Percentiles rank a stretch among this genome's conserved stretches.
These are phyloP conservation scores for Percopsis omiscomaycus DNA, from an alignment of 2,797 vertebrate species.

Conservation along the genomic window DNA sequence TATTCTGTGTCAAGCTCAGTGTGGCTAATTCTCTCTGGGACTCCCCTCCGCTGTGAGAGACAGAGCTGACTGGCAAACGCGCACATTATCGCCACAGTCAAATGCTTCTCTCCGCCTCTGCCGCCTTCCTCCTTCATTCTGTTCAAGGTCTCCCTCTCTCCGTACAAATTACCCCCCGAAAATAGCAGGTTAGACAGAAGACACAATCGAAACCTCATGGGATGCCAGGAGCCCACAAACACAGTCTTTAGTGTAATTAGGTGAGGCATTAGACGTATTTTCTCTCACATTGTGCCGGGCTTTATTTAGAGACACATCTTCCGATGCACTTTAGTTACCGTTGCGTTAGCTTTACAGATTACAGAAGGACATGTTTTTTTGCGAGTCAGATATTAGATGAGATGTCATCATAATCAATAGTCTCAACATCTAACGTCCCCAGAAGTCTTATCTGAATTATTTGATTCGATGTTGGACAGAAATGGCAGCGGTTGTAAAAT, in stretches of 20 bases:
- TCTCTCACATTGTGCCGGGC: constrained; percentile 22
- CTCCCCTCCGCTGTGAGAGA: constrained; percentile 59
- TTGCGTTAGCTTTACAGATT: no score
- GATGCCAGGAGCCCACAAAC: constrained; percentile 22
- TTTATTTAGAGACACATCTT: constrained; percentile 26
- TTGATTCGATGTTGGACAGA: no score
- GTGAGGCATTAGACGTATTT: constrained; percentile 25
- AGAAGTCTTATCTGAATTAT: no score
- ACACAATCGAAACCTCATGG: constrained; percentile 20
- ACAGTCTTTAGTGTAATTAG: constrained; percentile 23
- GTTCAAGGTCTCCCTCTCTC: constrained; percentile 28
- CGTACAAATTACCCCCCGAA: constrained; percentile 25
- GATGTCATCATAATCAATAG: no score
- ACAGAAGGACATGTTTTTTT: no score
- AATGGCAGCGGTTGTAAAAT: no score
- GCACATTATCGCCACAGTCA: constrained; percentile 71
- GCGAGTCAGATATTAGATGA: no score
- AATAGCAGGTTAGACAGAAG: constrained; percentile 16
- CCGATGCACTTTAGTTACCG: neutral
- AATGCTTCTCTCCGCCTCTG: constrained; percentile 52
- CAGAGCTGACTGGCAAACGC: constrained; percentile 70
- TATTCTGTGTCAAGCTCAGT: constrained; percentile 74
- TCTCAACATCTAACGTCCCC: no score
- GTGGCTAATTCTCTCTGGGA: constrained; percentile 73
- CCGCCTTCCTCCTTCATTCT: constrained; percentile 6